Conservation (phyloP, 1,140 invertebrate species). For the Cepaea nemoralis region DNA sequence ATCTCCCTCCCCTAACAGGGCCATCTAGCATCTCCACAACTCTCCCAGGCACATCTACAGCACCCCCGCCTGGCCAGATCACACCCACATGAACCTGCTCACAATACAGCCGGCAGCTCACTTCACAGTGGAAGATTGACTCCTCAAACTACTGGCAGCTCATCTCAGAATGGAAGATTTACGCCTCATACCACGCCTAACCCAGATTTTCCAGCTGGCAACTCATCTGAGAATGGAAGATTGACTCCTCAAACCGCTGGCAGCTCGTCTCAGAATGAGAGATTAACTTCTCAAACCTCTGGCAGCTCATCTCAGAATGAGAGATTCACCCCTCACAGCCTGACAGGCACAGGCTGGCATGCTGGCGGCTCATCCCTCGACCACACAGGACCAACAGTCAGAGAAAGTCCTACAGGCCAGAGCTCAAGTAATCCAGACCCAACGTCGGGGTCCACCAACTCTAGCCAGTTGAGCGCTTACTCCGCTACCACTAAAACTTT, state of each 20-base stretch:
- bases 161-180: too few species aligned
- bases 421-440: constrained; percentile 56
- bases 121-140: not conserved
- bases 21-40: not conserved
- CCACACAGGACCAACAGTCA: constrained; percentile 20
- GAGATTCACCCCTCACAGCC: constrained; percentile 20
- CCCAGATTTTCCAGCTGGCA: not conserved
- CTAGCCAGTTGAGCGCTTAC: constrained; percentile 45
- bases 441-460: constrained; percentile 44
- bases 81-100: not conserved
- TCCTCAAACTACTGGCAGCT: constrained; percentile 24
- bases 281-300: constrained; percentile 33
- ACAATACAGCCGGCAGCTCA: constrained; percentile 15
- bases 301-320: constrained; percentile 14
- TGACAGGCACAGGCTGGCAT: not conserved
- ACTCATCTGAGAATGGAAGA: too few species aligned
- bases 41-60: not conserved
- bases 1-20: too few species aligned
- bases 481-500: constrained; percentile 20
- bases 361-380: not conserved
- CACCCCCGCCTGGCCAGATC: not conserved
- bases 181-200: too few species aligned
- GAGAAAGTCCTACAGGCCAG: constrained; percentile 64
- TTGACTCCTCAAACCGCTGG: too few species aligned
- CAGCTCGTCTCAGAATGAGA: constrained; percentile 10